Evolutionary conservation across 2,797 vertebrate genomes (phyloP).

Genomic region (Thamnophis elegans): DNA sequence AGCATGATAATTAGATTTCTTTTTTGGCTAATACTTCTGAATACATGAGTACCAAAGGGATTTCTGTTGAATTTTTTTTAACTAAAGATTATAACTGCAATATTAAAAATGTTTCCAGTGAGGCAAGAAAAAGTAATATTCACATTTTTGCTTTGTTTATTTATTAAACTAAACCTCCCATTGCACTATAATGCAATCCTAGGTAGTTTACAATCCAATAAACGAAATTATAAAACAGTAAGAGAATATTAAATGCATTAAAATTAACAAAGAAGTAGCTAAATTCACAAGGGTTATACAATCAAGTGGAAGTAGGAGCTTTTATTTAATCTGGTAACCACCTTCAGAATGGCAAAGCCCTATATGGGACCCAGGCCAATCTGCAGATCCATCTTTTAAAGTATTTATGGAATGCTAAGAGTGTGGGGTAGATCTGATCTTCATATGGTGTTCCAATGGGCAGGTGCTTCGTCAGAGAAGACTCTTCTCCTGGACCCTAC

Average conservation of each 20-base stretch:
- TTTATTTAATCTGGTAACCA: neutral
- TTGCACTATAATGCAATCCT: neutral
- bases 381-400: neutral
- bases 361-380: neutral
- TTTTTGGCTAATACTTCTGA: neutral
- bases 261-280: neutral
- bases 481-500: neutral
- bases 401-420: neutral
- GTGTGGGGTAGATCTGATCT: neutral
- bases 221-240: neutral
- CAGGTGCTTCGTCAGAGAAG: neutral
- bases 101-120: neutral
- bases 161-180: neutral
- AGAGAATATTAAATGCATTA: neutral
- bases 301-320: neutral
- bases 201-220: neutral
- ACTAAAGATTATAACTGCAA: neutral
- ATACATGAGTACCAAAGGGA: neutral
- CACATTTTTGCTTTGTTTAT: neutral
- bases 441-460: neutral
- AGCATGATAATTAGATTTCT: conserved; percentile 32
- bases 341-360: neutral
- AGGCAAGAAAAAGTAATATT: neutral
- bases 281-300: neutral
- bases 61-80: neutral